Conservation (phyloP, 2,113 vertebrate genomes). For the Rhagologus leucostigma region DNA sequence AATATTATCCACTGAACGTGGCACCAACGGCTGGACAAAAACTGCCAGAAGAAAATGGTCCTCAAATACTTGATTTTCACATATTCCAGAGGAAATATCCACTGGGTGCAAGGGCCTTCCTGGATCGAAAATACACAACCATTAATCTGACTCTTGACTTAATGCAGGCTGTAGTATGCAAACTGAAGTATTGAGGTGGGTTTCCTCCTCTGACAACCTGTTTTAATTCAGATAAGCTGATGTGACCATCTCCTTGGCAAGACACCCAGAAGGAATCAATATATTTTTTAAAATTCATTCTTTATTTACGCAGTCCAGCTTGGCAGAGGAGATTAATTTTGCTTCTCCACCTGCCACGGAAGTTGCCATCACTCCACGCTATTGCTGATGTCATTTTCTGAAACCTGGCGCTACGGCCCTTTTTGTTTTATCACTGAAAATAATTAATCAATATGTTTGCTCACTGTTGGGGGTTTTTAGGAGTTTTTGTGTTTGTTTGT, state of each 20-base stretch:
- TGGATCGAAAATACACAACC: neutral
- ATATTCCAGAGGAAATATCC: neutral
- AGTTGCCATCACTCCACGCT: neutral
- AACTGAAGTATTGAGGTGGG: neutral
- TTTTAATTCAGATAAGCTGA: conserved; percentile 10
- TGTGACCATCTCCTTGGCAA: conserved; percentile 14
- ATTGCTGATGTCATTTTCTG: conserved; percentile 8
- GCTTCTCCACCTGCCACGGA: neutral
- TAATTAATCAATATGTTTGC: neutral
- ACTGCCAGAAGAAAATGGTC: neutral
- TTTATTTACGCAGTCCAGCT: neutral
- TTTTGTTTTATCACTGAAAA: neutral
- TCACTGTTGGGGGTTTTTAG: no score
- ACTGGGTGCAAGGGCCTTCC: neutral
- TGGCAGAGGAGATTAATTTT: conserved; percentile 1
- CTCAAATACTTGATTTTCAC: neutral
- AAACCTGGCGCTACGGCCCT: neutral
- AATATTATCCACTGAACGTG: rapidly evolving
- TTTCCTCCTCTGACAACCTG: neutral
- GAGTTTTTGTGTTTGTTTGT: no score
- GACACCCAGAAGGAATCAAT: neutral
- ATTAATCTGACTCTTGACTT: neutral
- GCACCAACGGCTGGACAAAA: neutral
- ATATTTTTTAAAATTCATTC: neutral
- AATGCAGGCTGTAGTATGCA: neutral